Percentiles rank a stretch among this genome's conserved stretches.
These are phyloP conservation scores for Hoplodrina blanda DNA, from an alignment of 2,888 invertebrate genomes.

Conservation along the genomic window DNA sequence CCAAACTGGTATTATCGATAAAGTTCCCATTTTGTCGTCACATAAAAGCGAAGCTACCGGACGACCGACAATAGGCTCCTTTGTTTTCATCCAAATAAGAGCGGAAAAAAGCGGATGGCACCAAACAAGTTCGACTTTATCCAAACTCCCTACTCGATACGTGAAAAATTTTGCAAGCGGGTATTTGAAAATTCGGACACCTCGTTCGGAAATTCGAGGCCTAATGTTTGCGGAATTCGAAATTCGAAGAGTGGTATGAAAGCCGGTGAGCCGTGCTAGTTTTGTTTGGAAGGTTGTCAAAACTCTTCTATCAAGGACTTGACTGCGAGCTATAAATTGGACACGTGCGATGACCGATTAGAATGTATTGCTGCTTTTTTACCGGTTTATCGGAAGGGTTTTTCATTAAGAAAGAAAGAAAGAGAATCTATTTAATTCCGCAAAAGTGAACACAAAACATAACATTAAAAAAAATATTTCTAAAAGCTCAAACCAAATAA, in stretches of 20 bases:
- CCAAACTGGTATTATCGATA: constrained; percentile 35
- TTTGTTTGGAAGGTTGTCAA: constrained; percentile 39
- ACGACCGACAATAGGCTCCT: constrained; percentile 36
- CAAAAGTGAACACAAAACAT: no score
- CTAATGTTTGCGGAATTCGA: constrained; percentile 53
- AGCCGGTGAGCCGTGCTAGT: constrained; percentile 10
- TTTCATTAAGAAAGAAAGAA: not conserved
- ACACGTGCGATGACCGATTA: constrained; percentile 16
- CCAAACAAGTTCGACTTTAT: constrained; percentile 43
- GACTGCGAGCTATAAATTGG: constrained; percentile 26
- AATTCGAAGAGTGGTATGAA: constrained; percentile 33
- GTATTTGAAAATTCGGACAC: constrained; percentile 52
- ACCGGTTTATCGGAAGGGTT: not conserved
- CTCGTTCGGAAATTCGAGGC: constrained; percentile 37
- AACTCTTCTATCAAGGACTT: constrained; percentile 29
- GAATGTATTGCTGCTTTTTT: constrained; percentile 18
- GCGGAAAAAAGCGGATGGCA: constrained; percentile 37
- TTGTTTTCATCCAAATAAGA: constrained; percentile 55
- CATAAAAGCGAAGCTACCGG: constrained; percentile 37
- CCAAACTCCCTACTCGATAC: constrained; percentile 36
- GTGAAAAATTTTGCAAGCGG: constrained; percentile 31
- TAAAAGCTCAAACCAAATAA: no score
- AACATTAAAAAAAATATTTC: no score
- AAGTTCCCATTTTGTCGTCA: constrained; percentile 40
- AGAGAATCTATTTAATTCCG: no score